phyloP scores from a whole-genome alignment of 2,113 vertebrate species.

The Centropus bengalensis region DNA sequence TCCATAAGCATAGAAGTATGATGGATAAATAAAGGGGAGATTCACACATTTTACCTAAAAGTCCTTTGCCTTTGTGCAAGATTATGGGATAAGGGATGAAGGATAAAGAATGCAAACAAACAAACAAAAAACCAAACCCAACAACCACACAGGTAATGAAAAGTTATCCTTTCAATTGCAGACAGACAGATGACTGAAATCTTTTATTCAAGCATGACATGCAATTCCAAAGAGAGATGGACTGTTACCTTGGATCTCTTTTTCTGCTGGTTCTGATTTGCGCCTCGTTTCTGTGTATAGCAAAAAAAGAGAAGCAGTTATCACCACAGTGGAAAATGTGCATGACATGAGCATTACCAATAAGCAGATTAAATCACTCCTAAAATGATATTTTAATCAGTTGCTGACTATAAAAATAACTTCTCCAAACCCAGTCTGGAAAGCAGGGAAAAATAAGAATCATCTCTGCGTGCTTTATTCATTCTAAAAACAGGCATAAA shows the following conservation, averaged over 20 bases:
- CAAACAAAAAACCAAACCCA: background rate
- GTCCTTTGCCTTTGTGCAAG: background rate
- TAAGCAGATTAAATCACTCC: background rate
- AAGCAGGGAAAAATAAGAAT: background rate
- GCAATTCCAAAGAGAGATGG: background rate
- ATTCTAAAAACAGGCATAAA: background rate
- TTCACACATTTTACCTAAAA: background rate
- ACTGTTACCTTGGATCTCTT: conserved; percentile 82
- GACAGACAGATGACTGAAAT: background rate
- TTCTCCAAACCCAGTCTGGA: background rate
- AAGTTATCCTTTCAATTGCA: background rate
- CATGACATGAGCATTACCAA: background rate
- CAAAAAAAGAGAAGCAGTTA: conserved; percentile 41
- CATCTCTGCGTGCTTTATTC: background rate
- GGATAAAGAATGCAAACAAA: background rate
- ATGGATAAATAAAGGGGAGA: background rate
- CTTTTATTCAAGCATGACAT: background rate
- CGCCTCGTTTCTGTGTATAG: conserved; percentile 73
- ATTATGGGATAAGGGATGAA: background rate
- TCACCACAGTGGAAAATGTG: background rate
- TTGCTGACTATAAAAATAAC: background rate
- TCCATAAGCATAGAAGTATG: background rate
- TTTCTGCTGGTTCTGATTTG: conserved; percentile 81
- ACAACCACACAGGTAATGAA: background rate
- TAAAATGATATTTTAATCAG: background rate